Base-by-base conservation (phyloP, 2,888 invertebrate genomes). In the Pristionchus maxplancki region DNA sequence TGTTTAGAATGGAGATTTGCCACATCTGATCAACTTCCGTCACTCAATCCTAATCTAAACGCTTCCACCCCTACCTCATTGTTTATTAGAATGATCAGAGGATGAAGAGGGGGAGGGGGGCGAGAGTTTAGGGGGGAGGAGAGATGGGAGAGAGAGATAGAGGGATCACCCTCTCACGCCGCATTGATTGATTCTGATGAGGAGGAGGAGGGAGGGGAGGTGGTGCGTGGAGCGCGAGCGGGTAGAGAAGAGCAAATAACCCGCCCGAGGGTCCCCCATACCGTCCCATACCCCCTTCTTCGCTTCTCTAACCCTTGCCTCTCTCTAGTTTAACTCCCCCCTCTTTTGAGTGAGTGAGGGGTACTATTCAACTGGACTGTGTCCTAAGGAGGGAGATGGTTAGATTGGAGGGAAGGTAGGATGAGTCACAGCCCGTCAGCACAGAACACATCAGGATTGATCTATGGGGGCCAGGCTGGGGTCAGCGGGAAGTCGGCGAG, bases 321-420 rank as follows among this genome's bases (percentile, higher is more conserved):
- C 74, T 78, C 74, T 78, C 74, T 78, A 78, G 74, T 78, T 78
- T 78, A 78, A 78, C 82, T 82, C 82, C 82, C 53, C 82, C 82
- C 53, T n/a, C 74, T 44, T n/a, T 71, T 71, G 31, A 13, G 31
- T 4, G 62, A 64, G 62, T 28, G 62, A 58, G 62, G 67, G 67
- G 31, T 37, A 71, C 67, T 71, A 71, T 71, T 71, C 31, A 44
- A 44, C 37, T 64, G 64, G 31, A 64, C 64, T 53, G 53, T 53
- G 31, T 64, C 64, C 64, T 31, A 31, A 37, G 44, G 71, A 71
- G 71, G 31, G 71, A 37, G 17, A 9, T 1, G 4, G 11, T 5
- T n/a, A 37, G 71, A 37, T 15, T 20, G 71, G 34, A 34, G 11
- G 71, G 6, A 20, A 71, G 37, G n/a, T 2, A 31, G 28, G 74